Base-by-base conservation (phyloP, 2,113 vertebrate genomes). In the Colaptes auratus region DNA sequence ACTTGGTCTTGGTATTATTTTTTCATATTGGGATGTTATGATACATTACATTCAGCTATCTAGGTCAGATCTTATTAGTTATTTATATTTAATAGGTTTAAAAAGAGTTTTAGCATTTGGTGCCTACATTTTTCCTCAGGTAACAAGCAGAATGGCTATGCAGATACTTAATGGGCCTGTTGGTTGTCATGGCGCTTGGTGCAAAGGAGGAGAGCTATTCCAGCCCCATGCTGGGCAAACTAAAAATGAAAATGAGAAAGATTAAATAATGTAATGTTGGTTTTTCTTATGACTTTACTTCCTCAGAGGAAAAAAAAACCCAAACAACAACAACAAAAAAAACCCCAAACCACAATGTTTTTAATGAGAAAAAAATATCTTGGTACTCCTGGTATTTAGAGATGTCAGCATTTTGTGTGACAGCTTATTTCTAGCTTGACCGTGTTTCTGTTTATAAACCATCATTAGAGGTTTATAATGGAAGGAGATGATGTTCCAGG, bases 1-100 rank as follows among this genome's bases (percentile, higher is more conserved):
- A 30, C 12, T 73, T 61, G 1, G 2, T 60, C 35, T 92, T 12
- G 24, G 39, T 28, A 9, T 88, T 83, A 94, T 55, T 92, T 77
- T 92, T 76, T 64, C 15, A 53, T 85, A 72, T 65, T 64, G 56
- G 12, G 12, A 74, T 64, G 24, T 89, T 95, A 59, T 56, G 60
- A 33, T 56, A 73, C 59, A 66, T 92, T 89, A 67, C 27, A 80
- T 79, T 93, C 74, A 87, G 63, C 79, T 95, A 95, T 94, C 92
- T 96, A 88, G 95, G 96, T 93, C 94, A 95, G 80, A 82, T 88
- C 67, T 30, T 91, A 92, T 93, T 87, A 93, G 84, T 89, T 89
- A 91, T 92, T 95, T 96, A 89, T 96, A 95, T 92, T 95, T 92
- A 89, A 92, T 88, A 86, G 33, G 35, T 91, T 82, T 92, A 44